These are phyloP conservation scores for Tretioscincus oriximinensis DNA, from an alignment of 2,113 vertebrate species.

Conservation along the genomic window DNA sequence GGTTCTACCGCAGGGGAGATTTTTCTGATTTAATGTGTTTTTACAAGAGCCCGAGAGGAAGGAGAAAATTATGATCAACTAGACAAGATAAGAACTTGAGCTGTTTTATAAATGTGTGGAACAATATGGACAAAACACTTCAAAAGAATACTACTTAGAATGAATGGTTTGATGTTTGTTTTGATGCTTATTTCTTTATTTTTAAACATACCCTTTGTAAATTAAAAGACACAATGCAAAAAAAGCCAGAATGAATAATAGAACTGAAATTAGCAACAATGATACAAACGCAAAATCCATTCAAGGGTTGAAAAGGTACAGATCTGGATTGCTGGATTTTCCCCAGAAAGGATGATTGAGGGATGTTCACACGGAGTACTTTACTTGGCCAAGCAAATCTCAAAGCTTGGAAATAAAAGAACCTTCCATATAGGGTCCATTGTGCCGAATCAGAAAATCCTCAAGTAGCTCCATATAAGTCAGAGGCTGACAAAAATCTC, in stretches of 20 bases:
- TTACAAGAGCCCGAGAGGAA: slow-evolving; percentile 4
- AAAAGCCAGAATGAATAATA: background rate
- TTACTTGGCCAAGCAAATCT: too few species aligned
- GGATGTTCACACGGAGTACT: too few species aligned
- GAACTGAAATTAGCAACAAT: background rate
- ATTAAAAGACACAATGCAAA: background rate
- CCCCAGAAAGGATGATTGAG: too few species aligned
- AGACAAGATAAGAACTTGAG: slow-evolving; percentile 4
- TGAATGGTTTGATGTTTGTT: background rate
- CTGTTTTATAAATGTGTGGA: background rate
- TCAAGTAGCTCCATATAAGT: background rate
- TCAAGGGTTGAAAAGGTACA: too few species aligned
- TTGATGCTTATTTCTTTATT: background rate
- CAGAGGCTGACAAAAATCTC: background rate
- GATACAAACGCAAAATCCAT: background rate
- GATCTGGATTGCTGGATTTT: too few species aligned
- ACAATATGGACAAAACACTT: background rate
- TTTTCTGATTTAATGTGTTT: slow-evolving; percentile 8
- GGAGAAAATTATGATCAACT: slow-evolving; percentile 1
- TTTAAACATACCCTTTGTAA: background rate
- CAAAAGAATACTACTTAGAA: background rate
- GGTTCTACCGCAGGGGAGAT: background rate
- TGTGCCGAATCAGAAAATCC: too few species aligned
- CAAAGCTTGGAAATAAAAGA: too few species aligned
- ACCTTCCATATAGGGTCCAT: too few species aligned